Conservation (phyloP, 1,140 invertebrate species). For the Polypedilum vanderplanki region DNA sequence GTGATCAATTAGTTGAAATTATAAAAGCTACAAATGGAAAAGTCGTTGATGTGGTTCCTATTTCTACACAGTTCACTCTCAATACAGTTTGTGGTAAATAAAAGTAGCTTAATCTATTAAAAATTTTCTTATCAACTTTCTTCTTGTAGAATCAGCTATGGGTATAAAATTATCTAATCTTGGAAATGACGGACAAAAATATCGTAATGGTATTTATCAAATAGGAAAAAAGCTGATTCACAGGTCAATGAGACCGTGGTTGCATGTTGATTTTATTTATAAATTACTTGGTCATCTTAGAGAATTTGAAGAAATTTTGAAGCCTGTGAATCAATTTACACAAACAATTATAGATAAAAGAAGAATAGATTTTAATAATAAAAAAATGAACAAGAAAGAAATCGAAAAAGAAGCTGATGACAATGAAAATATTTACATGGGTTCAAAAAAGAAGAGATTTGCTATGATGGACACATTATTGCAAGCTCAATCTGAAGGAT, state of each 20-base stretch:
- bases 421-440: slow-evolving; percentile 33
- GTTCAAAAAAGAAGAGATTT: slow-evolving; percentile 49
- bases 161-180: slow-evolving; percentile 50
- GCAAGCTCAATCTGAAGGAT: slow-evolving; percentile 48
- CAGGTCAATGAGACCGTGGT: slow-evolving; percentile 36
- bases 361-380: slow-evolving; percentile 32
- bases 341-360: slow-evolving; percentile 37
- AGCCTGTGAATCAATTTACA: slow-evolving; percentile 37
- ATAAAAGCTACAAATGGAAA: slow-evolving; percentile 38
- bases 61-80: slow-evolving; percentile 64
- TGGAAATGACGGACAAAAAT: slow-evolving; percentile 33
- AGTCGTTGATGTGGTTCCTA: slow-evolving; percentile 54
- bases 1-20: slow-evolving; percentile 40
- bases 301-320: slow-evolving; percentile 33
- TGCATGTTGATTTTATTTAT: slow-evolving; percentile 34
- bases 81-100: slow-evolving; percentile 71
- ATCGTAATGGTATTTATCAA: slow-evolving; percentile 37
- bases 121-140: background rate
- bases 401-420: slow-evolving; percentile 37
- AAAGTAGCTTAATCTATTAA: background rate
- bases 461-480: slow-evolving; percentile 78
- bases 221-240: slow-evolving; percentile 36
- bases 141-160: slow-evolving; percentile 67
- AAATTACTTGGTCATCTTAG: slow-evolving; percentile 35
- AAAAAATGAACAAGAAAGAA: slow-evolving; percentile 36